These are phyloP conservation scores for Philereme vetulata DNA, from an alignment of 2,888 invertebrate genomes.

Conservation along the genomic window DNA sequence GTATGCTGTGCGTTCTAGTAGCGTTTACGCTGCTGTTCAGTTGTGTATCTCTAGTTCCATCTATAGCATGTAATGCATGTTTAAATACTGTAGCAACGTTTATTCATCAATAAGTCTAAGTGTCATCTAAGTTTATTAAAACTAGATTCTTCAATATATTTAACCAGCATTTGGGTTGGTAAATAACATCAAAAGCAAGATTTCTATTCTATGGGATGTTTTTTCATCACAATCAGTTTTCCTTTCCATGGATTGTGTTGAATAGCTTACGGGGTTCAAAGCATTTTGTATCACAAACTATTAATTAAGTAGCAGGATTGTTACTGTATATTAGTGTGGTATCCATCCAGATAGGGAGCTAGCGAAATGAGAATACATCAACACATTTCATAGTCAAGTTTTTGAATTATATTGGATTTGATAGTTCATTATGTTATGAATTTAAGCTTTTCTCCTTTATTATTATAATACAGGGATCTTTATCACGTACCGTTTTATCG, in stretches of 20 bases:
- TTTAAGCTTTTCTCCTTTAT: background rate
- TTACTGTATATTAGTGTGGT: constrained; percentile 7
- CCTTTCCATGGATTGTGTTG: constrained; percentile 81
- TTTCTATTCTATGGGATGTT: constrained; percentile 38
- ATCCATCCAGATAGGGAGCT: background rate
- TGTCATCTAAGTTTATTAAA: constrained; percentile 11
- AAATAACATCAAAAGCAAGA: constrained; percentile 34
- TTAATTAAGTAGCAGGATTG: constrained; percentile 4
- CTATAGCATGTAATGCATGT: constrained; percentile 64
- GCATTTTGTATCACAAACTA: constrained; percentile 13
- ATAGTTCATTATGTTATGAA: background rate
- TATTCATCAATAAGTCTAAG: constrained; percentile 15
- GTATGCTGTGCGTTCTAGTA: constrained; percentile 9
- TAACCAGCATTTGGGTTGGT: constrained; percentile 51
- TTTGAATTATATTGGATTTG: background rate
- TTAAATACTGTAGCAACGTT: constrained; percentile 52
- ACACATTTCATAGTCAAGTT: background rate
- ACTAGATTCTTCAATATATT: constrained; percentile 3
- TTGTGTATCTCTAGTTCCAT: constrained; percentile 38
- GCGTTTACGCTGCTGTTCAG: constrained; percentile 29
- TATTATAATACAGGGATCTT: too few species aligned
- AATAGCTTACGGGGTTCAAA: constrained; percentile 40
- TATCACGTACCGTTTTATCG: too few species aligned
- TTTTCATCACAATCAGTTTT: constrained; percentile 51
- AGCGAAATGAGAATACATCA: background rate